Evolutionary conservation across 2,888 invertebrate genomes (phyloP).

Genomic region (Mesorhabditis belari): DNA sequence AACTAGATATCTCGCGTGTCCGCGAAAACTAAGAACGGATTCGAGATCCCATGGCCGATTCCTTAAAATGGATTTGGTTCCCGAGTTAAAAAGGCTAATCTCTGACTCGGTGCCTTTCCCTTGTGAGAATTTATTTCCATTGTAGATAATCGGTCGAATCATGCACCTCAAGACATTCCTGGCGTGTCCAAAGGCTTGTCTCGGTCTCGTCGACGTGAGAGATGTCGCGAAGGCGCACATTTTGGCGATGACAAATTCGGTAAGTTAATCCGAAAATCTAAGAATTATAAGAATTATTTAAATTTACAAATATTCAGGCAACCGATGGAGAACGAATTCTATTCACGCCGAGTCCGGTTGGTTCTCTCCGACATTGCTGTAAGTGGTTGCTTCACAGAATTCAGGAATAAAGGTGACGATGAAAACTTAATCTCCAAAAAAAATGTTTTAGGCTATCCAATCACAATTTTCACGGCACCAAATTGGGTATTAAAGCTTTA

Average conservation of each 20-base stretch:
- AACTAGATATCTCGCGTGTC: too few relatives aligned
- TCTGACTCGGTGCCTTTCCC: too few relatives aligned
- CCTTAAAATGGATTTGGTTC: too few relatives aligned
- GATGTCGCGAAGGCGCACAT: conserved; percentile 58
- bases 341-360: conserved; percentile 50
- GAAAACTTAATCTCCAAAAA: too few relatives aligned
- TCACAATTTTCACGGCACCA: conserved; percentile 54
- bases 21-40: too few relatives aligned
- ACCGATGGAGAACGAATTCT: conserved; percentile 57
- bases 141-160: conserved; percentile 27
- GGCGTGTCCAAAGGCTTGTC: conserved; percentile 41
- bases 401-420: conserved; percentile 54
- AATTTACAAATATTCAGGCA: background rate
- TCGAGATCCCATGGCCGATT: too few relatives aligned
- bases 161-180: conserved; percentile 29
- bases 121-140: background rate
- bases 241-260: background rate
- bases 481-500: conserved; percentile 53
- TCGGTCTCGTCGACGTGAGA: conserved; percentile 57
- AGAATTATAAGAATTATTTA: background rate
- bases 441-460: conserved; percentile 53
- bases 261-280: background rate
- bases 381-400: conserved; percentile 56
- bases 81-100: too few relatives aligned
- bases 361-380: conserved; percentile 58